Evolutionary conservation across 2,888 invertebrate genomes (phyloP).

Genomic region (Tribolium freemani): DNA sequence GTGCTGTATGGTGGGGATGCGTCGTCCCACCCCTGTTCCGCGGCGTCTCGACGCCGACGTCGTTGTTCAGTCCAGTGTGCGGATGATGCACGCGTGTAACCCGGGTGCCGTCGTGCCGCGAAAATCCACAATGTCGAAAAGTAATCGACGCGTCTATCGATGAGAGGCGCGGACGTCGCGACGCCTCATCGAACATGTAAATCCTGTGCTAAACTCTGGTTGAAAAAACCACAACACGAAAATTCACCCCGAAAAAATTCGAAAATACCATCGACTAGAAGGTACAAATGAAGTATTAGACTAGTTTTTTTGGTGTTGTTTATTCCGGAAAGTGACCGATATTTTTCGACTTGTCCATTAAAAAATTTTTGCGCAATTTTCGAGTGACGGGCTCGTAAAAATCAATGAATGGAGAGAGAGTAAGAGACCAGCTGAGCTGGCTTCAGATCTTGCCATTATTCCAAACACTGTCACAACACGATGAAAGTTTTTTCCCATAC

Average conservation of each 20-base stretch:
- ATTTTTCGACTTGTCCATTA: constrained; percentile 1
- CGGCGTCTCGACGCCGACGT: constrained; percentile 58
- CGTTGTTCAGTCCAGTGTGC: constrained; percentile 53
- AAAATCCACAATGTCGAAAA: constrained; percentile 28
- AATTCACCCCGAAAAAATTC: background rate
- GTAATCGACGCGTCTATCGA: constrained; percentile 15
- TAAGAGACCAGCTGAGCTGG: background rate
- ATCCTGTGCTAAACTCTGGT: background rate
- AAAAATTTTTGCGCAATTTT: no score
- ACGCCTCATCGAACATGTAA: constrained; percentile 14
- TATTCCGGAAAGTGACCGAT: constrained; percentile 24
- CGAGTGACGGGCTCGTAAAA: background rate
- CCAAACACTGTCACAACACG: background rate
- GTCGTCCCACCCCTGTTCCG: constrained; percentile 43
- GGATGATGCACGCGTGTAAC: constrained; percentile 54
- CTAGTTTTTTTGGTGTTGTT: background rate
- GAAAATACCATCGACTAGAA: background rate
- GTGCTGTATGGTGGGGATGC: constrained; percentile 45
- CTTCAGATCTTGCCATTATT: background rate
- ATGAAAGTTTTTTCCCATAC: background rate
- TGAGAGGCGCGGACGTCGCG: constrained; percentile 27
- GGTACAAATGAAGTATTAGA: background rate
- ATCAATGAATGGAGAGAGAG: background rate
- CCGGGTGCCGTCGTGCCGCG: constrained; percentile 25
- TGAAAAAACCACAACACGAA: no score